These are phyloP conservation scores for Lethrus apterus DNA, from an alignment of 1,140 invertebrate species.

Conservation along the genomic window DNA sequence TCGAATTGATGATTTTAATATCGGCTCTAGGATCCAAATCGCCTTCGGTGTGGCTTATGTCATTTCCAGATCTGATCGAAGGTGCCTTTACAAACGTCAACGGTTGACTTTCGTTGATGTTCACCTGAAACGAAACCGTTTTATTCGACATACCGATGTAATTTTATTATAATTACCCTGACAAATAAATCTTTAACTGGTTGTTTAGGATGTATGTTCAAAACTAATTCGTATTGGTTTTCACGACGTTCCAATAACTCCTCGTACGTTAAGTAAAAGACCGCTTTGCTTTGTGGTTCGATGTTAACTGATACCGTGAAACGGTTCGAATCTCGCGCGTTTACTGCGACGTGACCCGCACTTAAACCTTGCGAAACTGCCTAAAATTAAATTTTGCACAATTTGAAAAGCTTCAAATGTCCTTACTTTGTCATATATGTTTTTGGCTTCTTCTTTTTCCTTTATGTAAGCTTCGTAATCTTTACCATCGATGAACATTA, in stretches of 20 bases:
- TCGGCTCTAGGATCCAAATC: slow-evolving; percentile 30
- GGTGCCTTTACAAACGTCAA: slow-evolving; percentile 50
- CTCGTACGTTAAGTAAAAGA: slow-evolving; percentile 60
- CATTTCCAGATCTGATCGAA: slow-evolving; percentile 50
- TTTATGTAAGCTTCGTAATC: slow-evolving; percentile 47
- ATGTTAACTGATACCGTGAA: slow-evolving; percentile 57
- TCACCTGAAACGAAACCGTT: slow-evolving; percentile 36
- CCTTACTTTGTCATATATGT: slow-evolving; percentile 51
- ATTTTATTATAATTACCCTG: slow-evolving; percentile 16
- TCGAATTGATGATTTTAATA: slow-evolving; percentile 24
- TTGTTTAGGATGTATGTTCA: slow-evolving; percentile 52
- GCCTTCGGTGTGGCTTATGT: slow-evolving; percentile 25
- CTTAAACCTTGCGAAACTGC: slow-evolving; percentile 52
- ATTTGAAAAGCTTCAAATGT: not conserved
- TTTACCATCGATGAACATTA: slow-evolving; percentile 51
- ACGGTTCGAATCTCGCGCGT: slow-evolving; percentile 56
- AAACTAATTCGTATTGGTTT: slow-evolving; percentile 52
- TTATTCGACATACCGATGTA: slow-evolving; percentile 34
- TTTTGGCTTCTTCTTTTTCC: slow-evolving; percentile 55
- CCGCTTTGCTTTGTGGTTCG: slow-evolving; percentile 48
- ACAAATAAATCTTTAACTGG: slow-evolving; percentile 50
- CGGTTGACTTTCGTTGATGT: slow-evolving; percentile 50
- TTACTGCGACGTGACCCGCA: slow-evolving; percentile 51
- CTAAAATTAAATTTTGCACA: slow-evolving; percentile 24
- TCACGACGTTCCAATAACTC: slow-evolving; percentile 50